phyloP scores from a whole-genome alignment of 2,888 invertebrate genomes.

The Pseudoips prasinana region DNA sequence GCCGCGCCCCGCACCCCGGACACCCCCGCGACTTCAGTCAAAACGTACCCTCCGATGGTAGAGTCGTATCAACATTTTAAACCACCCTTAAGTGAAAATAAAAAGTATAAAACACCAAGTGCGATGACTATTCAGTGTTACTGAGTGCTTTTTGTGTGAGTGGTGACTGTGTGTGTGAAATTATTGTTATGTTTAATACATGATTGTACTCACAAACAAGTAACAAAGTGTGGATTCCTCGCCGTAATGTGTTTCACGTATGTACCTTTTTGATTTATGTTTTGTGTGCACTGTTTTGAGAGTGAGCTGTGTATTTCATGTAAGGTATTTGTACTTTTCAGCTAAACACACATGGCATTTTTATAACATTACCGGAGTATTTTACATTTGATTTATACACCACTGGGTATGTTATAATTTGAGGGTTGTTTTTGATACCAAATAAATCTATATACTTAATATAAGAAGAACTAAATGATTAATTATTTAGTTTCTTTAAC shows the following conservation, averaged over 20 bases:
- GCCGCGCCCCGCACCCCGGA: constrained; percentile 37
- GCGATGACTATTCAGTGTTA: constrained; percentile 6
- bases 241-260: constrained; percentile 35
- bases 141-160: constrained; percentile 22
- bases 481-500: no score
- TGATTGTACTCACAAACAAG: constrained; percentile 34
- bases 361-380: no score
- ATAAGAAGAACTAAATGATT: no score
- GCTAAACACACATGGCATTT: background rate
- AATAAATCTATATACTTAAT: no score
- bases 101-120: constrained; percentile 10
- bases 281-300: constrained; percentile 5
- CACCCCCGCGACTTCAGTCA: constrained; percentile 46
- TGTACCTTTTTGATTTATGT: constrained; percentile 22
- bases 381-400: no score
- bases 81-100: constrained; percentile 10
- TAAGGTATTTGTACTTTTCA: background rate
- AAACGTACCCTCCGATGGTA: constrained; percentile 35
- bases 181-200: constrained; percentile 26
- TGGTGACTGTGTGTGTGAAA: constrained; percentile 25
- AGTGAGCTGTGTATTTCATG: background rate
- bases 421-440: no score
- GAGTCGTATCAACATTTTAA: constrained; percentile 36
- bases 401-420: no score
- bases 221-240: constrained; percentile 30